Conservation (phyloP, 2,113 vertebrate genomes). For the Melanerpes aurifrons region DNA sequence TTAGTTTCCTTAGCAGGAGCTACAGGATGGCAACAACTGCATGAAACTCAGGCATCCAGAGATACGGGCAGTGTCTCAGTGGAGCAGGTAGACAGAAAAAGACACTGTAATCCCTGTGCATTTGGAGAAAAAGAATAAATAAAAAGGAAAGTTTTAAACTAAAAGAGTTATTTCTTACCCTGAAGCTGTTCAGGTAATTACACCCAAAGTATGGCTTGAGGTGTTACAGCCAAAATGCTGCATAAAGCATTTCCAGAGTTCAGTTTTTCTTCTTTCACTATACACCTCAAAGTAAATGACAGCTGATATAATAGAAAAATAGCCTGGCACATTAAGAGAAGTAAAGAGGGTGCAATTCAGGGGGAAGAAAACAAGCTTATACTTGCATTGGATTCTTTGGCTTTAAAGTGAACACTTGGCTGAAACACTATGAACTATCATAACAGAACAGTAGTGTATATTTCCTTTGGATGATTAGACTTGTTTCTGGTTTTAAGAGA, state of each 20-base stretch:
- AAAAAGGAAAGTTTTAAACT: background rate
- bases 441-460: background rate
- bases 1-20: background rate
- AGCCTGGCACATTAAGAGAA: background rate
- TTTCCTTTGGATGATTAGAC: background rate
- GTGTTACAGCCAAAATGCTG: accelerated
- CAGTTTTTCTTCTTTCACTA: background rate
- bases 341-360: background rate
- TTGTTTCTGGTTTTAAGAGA: background rate
- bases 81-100: background rate
- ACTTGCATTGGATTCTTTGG: background rate
- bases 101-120: background rate
- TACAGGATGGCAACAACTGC: background rate
- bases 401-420: background rate
- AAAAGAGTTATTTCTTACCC: background rate
- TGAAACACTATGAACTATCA: background rate
- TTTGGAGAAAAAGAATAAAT: background rate
- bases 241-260: background rate
- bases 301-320: background rate
- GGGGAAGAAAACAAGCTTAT: background rate
- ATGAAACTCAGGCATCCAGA: background rate
- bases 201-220: background rate
- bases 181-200: background rate
- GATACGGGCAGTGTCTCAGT: background rate
- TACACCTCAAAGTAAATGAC: background rate